Percentiles rank a stretch among this genome's conserved stretches.
Conservation (phyloP, 2,888 invertebrate species). For the Phalangium opilio region DNA sequence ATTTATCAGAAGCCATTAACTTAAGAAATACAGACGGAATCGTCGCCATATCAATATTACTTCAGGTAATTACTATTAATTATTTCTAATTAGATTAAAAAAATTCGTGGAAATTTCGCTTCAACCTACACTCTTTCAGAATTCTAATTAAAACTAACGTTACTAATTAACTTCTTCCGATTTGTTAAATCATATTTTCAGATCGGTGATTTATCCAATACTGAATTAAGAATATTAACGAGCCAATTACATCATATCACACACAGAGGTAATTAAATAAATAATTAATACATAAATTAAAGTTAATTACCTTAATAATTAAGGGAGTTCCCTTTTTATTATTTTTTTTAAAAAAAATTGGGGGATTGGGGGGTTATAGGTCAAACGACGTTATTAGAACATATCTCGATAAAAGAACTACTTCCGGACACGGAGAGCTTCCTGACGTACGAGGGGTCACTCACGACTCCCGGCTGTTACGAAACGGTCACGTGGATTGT, state of each 20-base stretch:
- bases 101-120: too few relatives aligned
- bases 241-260: not conserved
- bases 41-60: conserved; percentile 12
- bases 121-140: too few relatives aligned
- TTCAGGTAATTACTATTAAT: conserved; percentile 9
- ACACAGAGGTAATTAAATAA: not conserved
- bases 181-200: too few relatives aligned
- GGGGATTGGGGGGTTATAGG: too few relatives aligned
- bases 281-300: too few relatives aligned
- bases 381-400: conserved; percentile 46
- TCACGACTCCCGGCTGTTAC: conserved; percentile 91
- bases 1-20: conserved; percentile 56
- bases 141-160: too few relatives aligned
- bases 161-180: too few relatives aligned
- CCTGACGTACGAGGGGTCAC: conserved; percentile 96
- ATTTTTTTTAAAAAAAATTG: too few relatives aligned
- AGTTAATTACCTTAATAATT: too few relatives aligned
- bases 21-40: conserved; percentile 13
- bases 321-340: too few relatives aligned
- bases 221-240: not conserved
- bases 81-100: too few relatives aligned
- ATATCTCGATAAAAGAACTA: conserved; percentile 69
- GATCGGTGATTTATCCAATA: not conserved
- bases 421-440: conserved; percentile 84
- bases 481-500: conserved; percentile 98